Base-by-base conservation (phyloP, 2,797 vertebrate species). In the Rhyacichthys aspro region DNA sequence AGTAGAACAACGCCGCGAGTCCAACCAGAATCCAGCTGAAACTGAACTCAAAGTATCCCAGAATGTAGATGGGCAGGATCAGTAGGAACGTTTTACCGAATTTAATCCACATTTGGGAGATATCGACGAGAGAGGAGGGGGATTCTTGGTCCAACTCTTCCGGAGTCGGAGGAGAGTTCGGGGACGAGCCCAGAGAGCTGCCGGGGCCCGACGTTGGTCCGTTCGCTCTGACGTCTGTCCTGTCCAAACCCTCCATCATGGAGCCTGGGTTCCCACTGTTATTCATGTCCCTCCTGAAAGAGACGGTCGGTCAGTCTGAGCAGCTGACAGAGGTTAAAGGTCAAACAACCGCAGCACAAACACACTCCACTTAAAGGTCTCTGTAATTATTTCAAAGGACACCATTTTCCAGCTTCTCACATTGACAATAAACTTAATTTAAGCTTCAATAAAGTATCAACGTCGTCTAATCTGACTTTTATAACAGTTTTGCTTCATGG, bases 1-100 rank as follows among this genome's bases (percentile, higher is more conserved):
- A 94, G 86, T 95, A 95, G 86, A 95, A 94, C 36, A 98, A 85
- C 70, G 88, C 64, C 28, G 92, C 92, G 3, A 99, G 92, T 9
- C 90, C 95, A 34, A 98, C 88, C 42, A 99, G 92, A 2, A 98
- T 91, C 97, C 97, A 99, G 81, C 95, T 98, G 85, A 99, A 98
- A 84, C 97, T 98, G 87, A 98, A 91, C 72, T 94, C 96, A 56
- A 98, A 90, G 87, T 98, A 98, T 42, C 97, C 97, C 79, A 98
- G 64, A 38, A 95, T 48, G 33, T 98, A 99, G 59, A 98, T 95
- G 0, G 97, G 97, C 48, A 98, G 91, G 53, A 99, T 90, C 59
- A 96, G 44, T 44, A 92, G 92, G 52, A 99, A 98, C 37, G 94
- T 95, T 86, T 95, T 94, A 54, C 90, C 95, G 14, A 98, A 95